Evolutionary conservation across 2,113 vertebrate genomes (phyloP).

Genomic region (Nesogale talazaci): DNA sequence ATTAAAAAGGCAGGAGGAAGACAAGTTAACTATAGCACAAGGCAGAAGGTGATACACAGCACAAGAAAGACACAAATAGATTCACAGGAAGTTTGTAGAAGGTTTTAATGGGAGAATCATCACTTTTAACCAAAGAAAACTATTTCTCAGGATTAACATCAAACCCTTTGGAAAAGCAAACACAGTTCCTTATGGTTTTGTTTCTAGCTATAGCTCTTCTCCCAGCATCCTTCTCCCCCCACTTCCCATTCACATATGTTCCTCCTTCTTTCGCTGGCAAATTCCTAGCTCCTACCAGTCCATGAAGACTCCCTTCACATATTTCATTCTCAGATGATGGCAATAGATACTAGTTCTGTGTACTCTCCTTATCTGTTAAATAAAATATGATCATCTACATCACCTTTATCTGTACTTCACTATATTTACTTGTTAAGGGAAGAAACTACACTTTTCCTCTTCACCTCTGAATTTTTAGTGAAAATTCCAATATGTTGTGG

Average conservation of each 20-base stretch:
- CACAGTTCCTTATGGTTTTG: neutral
- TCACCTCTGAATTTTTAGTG: neutral
- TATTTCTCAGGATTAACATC: neutral
- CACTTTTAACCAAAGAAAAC: constrained; percentile 22
- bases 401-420: neutral
- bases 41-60: neutral
- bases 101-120: neutral
- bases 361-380: neutral
- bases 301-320: neutral
- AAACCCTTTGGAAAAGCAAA: neutral
- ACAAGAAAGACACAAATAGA: constrained; percentile 19
- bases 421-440: neutral
- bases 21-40: constrained; percentile 21
- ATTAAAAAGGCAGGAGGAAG: neutral
- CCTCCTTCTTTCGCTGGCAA: neutral
- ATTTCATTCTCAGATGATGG: neutral
- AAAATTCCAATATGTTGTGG: neutral
- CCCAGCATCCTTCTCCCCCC: neutral
- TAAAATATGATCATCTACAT: neutral
- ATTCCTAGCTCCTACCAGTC: neutral
- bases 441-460: neutral
- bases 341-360: neutral
- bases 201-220: neutral
- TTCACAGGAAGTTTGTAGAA: constrained; percentile 1
- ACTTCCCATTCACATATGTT: neutral